These are phyloP conservation scores for Rafetus swinhoei DNA, from an alignment of 2,113 vertebrate species.

Conservation along the genomic window DNA sequence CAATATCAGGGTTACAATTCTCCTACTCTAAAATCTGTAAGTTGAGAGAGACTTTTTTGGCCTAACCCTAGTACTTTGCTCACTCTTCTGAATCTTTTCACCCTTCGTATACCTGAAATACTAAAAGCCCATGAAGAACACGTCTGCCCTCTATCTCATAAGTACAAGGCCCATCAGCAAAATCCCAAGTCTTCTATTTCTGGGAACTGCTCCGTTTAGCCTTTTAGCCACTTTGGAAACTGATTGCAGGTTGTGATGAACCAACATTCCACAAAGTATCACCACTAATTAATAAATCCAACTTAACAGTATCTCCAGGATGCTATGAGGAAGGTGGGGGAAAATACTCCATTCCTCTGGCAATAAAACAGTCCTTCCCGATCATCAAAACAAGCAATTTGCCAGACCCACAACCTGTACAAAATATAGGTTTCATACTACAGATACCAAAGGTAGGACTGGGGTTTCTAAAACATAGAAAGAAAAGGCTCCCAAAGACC, in stretches of 20 bases:
- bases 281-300: not conserved
- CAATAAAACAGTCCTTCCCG: not conserved
- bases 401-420: not conserved
- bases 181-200: not conserved
- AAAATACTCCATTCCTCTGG: not conserved
- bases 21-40: not conserved
- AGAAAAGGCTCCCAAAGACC: not conserved
- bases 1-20: not conserved
- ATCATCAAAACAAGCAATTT: not conserved
- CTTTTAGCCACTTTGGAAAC: not conserved
- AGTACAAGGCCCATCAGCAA: not conserved
- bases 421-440: not conserved
- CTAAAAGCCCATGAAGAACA: not conserved
- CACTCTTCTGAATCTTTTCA: not conserved
- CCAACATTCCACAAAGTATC: not conserved
- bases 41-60: not conserved
- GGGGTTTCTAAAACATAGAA: not conserved
- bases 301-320: not conserved
- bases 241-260: not conserved
- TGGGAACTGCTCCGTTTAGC: not conserved
- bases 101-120: not conserved
- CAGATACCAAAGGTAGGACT: not conserved
- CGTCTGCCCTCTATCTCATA: not conserved
- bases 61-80: not conserved
- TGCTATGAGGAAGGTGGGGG: not conserved